Conservation (phyloP, 1,140 invertebrate genomes). For the Zophobas atratus region DNA sequence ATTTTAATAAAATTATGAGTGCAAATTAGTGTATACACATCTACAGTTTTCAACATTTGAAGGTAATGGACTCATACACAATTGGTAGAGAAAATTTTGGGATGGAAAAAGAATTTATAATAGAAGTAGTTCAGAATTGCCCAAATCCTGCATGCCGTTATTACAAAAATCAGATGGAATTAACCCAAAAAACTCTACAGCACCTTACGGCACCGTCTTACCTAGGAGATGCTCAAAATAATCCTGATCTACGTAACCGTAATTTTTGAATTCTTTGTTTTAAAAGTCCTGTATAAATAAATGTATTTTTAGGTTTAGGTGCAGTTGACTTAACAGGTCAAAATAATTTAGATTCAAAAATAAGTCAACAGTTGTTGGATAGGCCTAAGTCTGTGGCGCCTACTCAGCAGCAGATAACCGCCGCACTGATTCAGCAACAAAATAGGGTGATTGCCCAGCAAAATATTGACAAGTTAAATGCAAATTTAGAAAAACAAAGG, state of each 20-base stretch:
- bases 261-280: constrained; percentile 7
- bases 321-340: constrained; percentile 65
- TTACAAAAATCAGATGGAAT: constrained; percentile 87
- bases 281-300: background rate
- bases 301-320: constrained; percentile 52
- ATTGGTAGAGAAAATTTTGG: constrained; percentile 89
- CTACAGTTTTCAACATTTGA: constrained; percentile 9
- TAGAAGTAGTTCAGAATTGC: constrained; percentile 89
- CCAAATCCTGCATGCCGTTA: constrained; percentile 88
- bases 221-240: constrained; percentile 62
- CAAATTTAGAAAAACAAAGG: constrained; percentile 72
- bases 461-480: constrained; percentile 72
- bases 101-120: constrained; percentile 91
- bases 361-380: constrained; percentile 60
- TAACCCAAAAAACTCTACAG: constrained; percentile 74
- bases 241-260: constrained; percentile 61
- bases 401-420: constrained; percentile 69
- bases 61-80: constrained; percentile 88
- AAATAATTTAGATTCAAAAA: constrained; percentile 62
- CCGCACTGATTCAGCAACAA: constrained; percentile 73
- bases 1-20: constrained; percentile 10
- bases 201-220: constrained; percentile 68
- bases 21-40: constrained; percentile 10
- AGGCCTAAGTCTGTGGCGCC: constrained; percentile 66
- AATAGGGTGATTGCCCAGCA: constrained; percentile 73